Percentiles rank a stretch among this genome's conserved stretches.
Evolutionary conservation across 2,113 vertebrate species (phyloP).

Genomic region (Misgurnus anguillicaudatus): DNA sequence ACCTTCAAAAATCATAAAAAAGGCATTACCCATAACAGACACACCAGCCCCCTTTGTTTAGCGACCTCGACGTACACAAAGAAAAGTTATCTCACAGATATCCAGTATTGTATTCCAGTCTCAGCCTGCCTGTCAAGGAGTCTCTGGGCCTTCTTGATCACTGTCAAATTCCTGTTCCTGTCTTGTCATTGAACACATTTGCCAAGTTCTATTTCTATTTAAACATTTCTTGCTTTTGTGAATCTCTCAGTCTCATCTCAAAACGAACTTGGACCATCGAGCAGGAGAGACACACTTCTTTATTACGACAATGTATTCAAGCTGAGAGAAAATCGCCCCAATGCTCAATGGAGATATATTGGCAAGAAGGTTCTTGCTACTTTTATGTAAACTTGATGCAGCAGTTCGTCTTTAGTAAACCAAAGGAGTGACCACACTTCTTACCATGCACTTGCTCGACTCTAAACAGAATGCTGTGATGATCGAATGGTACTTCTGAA

Average conservation of each 20-base stretch:
- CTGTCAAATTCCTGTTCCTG: constrained; percentile 28
- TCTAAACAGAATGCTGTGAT: constrained; percentile 46
- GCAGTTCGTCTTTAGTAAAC: constrained; percentile 27
- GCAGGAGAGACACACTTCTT: background rate
- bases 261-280: constrained; percentile 29
- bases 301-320: constrained; percentile 23
- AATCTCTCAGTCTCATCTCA: constrained; percentile 20
- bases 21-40: background rate
- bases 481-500: constrained; percentile 43
- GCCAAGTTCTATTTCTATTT: constrained; percentile 38
- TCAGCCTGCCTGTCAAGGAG: constrained; percentile 38
- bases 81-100: constrained; percentile 37
- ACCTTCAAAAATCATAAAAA: background rate
- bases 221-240: constrained; percentile 24
- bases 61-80: constrained; percentile 16
- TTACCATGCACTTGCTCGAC: constrained; percentile 31
- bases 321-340: constrained; percentile 18
- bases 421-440: constrained; percentile 44
- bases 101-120: constrained; percentile 54
- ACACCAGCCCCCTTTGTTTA: background rate
- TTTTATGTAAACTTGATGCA: constrained; percentile 28
- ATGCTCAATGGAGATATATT: background rate
- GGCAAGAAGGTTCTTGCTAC: constrained; percentile 22
- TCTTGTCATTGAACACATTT: constrained; percentile 35
- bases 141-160: constrained; percentile 43